Evolutionary conservation across 2,888 invertebrate species (phyloP).

Genomic region (Troglohyphantes excavatus): DNA sequence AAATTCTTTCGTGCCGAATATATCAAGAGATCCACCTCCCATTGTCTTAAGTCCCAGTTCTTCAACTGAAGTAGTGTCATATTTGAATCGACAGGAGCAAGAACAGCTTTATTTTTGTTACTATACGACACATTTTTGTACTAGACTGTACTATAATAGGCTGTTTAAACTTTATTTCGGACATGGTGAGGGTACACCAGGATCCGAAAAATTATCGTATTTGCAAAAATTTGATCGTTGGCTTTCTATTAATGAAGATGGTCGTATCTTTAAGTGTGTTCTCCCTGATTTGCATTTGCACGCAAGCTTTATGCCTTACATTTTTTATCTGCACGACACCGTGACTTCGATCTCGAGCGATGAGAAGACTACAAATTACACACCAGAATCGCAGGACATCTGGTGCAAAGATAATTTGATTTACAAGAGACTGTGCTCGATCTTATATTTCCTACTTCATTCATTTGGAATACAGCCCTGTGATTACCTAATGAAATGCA

Average conservation of each 20-base stretch:
- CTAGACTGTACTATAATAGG: not conserved
- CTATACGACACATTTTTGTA: not conserved
- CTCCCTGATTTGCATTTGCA: not conserved
- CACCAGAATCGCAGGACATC: too few relatives aligned
- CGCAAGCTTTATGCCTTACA: not conserved
- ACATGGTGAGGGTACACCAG: too few relatives aligned
- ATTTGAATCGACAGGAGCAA: not conserved
- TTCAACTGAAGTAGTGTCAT: not conserved
- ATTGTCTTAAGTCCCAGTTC: not conserved
- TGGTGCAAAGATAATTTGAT: not conserved
- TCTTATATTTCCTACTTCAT: not conserved
- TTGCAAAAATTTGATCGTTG: not conserved
- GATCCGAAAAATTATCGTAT: not conserved
- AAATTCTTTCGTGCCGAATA: not conserved
- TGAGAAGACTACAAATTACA: not conserved
- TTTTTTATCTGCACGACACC: not conserved
- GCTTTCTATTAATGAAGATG: not conserved
- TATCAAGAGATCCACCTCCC: not conserved
- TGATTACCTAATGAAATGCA: not conserved
- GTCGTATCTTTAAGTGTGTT: not conserved
- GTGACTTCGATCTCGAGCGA: not conserved
- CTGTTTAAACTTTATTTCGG: too few relatives aligned
- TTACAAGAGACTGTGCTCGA: not conserved
- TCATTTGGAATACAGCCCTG: not conserved
- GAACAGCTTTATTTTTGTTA: not conserved